Conservation (phyloP, 2,797 vertebrate species). For the Chloroceryle inda region DNA sequence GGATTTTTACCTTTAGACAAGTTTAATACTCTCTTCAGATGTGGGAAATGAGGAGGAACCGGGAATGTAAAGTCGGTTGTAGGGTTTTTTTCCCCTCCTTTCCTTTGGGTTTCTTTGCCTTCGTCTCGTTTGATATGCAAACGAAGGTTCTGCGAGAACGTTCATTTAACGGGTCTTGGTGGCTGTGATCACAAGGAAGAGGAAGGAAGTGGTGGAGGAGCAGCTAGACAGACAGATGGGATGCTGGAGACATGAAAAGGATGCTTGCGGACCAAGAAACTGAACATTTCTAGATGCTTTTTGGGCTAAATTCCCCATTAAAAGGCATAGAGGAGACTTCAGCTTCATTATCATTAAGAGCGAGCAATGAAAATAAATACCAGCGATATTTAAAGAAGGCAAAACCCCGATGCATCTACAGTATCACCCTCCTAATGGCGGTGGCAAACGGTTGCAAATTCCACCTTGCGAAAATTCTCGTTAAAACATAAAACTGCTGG, state of each 20-base stretch:
- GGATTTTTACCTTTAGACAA: neutral
- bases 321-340: constrained; percentile 27
- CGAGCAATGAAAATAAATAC: constrained; percentile 50
- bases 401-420: neutral
- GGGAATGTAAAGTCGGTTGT: neutral
- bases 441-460: neutral
- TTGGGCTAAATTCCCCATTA: constrained; percentile 23
- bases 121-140: constrained; percentile 62
- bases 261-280: constrained; percentile 44
- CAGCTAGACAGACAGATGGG: constrained; percentile 64
- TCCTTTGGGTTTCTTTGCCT: constrained; percentile 15
- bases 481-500: neutral
- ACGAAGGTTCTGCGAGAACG: constrained; percentile 9
- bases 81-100: neutral
- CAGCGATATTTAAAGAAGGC: constrained; percentile 50
- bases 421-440: neutral
- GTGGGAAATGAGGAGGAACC: neutral
- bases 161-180: constrained; percentile 1
- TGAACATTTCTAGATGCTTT: neutral
- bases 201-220: constrained; percentile 52
- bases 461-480: neutral
- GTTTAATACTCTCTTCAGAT: neutral
- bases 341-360: constrained; percentile 56
- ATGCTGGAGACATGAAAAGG: constrained; percentile 55
- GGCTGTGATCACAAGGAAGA: constrained; percentile 51